A percentile compares a stretch with the other conserved stretches of the same genome.
Evolutionary conservation across 2,797 vertebrate genomes (phyloP).

Genomic region (Argyrosomus regius): DNA sequence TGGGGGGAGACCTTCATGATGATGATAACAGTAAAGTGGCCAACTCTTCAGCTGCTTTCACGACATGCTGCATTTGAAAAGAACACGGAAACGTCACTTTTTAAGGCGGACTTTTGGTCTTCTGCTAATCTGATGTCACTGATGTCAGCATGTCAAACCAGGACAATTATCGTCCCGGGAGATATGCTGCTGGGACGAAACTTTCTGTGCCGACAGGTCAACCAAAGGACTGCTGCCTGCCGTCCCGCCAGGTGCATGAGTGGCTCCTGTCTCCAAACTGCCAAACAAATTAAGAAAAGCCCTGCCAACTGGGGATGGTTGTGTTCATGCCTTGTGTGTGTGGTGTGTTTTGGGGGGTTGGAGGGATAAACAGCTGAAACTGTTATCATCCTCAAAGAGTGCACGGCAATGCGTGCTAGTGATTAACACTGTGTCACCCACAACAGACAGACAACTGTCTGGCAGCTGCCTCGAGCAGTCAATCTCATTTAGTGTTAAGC

Average conservation of each 20-base stretch:
- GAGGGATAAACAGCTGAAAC: slow-evolving; percentile 73
- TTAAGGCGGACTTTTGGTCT: slow-evolving; percentile 4
- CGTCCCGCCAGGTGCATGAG: slow-evolving; percentile 56
- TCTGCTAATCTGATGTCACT: not conserved
- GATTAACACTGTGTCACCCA: slow-evolving; percentile 75
- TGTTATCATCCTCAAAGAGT: slow-evolving; percentile 53
- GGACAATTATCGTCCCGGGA: not conserved
- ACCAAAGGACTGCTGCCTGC: slow-evolving; percentile 22
- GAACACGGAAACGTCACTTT: slow-evolving; percentile 18
- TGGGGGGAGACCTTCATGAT: slow-evolving; percentile 16
- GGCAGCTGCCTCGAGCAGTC: slow-evolving; percentile 71
- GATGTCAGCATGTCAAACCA: not conserved
- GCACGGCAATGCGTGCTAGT: slow-evolving; percentile 45
- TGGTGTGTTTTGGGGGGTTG: not conserved
- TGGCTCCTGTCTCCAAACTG: slow-evolving; percentile 40
- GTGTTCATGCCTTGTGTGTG: slow-evolving; percentile 30
- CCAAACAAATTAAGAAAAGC: slow-evolving; percentile 48
- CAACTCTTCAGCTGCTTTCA: slow-evolving; percentile 13
- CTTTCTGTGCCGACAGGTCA: slow-evolving; percentile 17
- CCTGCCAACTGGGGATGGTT: slow-evolving; percentile 56
- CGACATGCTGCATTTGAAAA: slow-evolving; percentile 26
- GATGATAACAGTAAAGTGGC: slow-evolving; percentile 44
- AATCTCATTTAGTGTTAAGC: slow-evolving; percentile 45
- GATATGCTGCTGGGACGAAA: not conserved
- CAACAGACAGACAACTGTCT: slow-evolving; percentile 74